Percentiles rank a stretch among this genome's conserved stretches.
Evolutionary conservation across 2,113 vertebrate species (phyloP).

Genomic region (Heterocephalus glaber): DNA sequence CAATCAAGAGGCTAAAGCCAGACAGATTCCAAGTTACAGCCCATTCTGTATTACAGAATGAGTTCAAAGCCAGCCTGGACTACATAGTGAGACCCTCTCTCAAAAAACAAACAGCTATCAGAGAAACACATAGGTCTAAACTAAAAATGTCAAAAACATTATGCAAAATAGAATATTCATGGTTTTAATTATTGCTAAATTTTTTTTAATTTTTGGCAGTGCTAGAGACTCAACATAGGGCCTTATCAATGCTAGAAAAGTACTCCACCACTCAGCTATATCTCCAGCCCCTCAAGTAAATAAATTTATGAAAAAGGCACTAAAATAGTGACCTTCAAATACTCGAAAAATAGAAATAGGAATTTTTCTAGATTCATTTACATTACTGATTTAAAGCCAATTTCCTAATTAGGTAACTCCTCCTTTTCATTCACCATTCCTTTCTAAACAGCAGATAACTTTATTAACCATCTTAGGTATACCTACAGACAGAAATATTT

Average conservation of each 20-base stretch:
- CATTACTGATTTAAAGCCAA: background rate
- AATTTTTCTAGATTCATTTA: background rate
- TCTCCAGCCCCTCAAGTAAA: background rate
- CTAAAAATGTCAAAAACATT: background rate
- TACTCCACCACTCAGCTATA: background rate
- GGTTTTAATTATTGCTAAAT: background rate
- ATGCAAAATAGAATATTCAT: background rate
- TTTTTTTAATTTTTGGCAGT: too few relatives aligned
- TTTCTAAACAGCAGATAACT: constrained; percentile 25
- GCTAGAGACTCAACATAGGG: background rate
- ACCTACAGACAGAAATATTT: background rate
- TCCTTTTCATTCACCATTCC: background rate
- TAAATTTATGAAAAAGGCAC: background rate
- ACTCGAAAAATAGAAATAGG: background rate
- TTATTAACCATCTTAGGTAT: background rate
- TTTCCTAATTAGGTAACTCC: background rate
- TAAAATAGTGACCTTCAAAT: background rate
- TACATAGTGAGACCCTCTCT: background rate
- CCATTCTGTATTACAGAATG: background rate
- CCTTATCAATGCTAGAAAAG: background rate
- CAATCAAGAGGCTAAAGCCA: background rate
- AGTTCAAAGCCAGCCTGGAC: background rate
- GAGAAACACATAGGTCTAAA: background rate
- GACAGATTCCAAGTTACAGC: background rate
- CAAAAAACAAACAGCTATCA: background rate